These are phyloP conservation scores for Lacanobia wlatinum DNA, from an alignment of 2,888 invertebrate genomes.

Conservation along the genomic window DNA sequence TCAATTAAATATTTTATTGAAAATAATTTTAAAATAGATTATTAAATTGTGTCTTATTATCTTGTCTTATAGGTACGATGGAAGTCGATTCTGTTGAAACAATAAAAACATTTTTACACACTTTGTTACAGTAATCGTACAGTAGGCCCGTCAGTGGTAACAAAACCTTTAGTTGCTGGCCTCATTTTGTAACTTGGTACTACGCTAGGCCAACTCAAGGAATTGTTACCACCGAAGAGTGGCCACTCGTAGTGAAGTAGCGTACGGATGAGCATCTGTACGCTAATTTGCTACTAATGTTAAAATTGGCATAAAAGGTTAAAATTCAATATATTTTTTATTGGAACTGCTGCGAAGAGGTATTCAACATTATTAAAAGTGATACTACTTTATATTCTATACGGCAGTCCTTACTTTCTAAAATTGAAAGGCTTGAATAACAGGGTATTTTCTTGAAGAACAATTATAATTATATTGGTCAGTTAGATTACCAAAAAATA, in stretches of 20 bases:
- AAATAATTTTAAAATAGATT: constrained; percentile 50
- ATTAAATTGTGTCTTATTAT: constrained; percentile 41
- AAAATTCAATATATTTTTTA: not conserved
- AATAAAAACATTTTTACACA: constrained; percentile 43
- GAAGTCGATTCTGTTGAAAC: constrained; percentile 42
- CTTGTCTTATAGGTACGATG: constrained; percentile 60
- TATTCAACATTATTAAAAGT: not conserved
- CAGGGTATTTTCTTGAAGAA: not conserved
- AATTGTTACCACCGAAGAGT: not conserved
- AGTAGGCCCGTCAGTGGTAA: not conserved
- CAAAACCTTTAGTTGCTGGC: not conserved
- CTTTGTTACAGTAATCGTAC: not conserved
- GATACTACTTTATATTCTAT: constrained; percentile 5
- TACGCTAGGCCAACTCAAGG: not conserved
- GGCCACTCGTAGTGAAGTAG: not conserved
- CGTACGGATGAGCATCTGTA: not conserved
- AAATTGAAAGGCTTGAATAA: not conserved
- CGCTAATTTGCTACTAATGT: constrained; percentile 19
- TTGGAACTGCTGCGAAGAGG: constrained; percentile 12
- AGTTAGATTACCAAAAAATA: no score
- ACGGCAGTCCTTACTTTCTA: constrained; percentile 7
- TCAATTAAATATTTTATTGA: constrained; percentile 52
- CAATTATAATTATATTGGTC: no score
- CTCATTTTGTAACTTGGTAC: not conserved
- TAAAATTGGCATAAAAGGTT: constrained; percentile 11